Evolutionary conservation across 2,797 vertebrate species (phyloP).

Genomic region (Protosalanx chinensis): DNA sequence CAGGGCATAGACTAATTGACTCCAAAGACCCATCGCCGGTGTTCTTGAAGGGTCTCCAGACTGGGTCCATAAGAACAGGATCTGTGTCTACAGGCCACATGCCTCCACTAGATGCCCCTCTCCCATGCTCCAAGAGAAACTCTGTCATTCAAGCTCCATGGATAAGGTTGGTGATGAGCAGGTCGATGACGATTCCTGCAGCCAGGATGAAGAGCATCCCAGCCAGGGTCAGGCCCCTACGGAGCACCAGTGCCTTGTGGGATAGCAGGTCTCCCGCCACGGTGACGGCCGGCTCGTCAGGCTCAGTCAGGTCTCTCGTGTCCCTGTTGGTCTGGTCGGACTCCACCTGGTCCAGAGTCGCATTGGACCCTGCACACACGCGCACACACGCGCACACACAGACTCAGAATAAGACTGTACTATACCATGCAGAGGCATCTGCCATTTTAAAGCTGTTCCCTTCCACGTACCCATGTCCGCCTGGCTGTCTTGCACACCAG

Average conservation of each 20-base stretch:
- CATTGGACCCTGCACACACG: not conserved
- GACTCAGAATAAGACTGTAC: not conserved
- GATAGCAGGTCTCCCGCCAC: conserved; percentile 7
- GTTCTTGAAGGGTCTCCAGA: too few species aligned
- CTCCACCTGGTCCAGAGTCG: conserved; percentile 24
- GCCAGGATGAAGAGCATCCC: conserved; percentile 68
- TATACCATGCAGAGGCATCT: not conserved
- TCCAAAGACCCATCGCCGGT: too few species aligned
- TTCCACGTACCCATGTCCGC: conserved; percentile 50
- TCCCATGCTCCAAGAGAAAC: not conserved
- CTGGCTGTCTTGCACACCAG: conserved; percentile 57
- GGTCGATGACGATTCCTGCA: conserved; percentile 68
- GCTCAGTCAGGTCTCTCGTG: conserved; percentile 22
- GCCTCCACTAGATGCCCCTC: too few species aligned
- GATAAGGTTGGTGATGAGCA: conserved; percentile 48
- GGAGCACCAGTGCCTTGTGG: conserved; percentile 59
- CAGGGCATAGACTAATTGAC: too few species aligned
- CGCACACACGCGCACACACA: accelerated
- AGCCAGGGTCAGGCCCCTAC: conserved; percentile 57
- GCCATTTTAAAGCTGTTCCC: not conserved
- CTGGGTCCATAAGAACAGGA: too few species aligned
- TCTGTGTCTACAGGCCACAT: too few species aligned
- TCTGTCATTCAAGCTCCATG: conserved; percentile 32
- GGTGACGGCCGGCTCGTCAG: accelerated
- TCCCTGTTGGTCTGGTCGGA: conserved; percentile 28